Conservation (phyloP, 2,888 invertebrate genomes). For the Liopterus haemorrhoidalis region DNA sequence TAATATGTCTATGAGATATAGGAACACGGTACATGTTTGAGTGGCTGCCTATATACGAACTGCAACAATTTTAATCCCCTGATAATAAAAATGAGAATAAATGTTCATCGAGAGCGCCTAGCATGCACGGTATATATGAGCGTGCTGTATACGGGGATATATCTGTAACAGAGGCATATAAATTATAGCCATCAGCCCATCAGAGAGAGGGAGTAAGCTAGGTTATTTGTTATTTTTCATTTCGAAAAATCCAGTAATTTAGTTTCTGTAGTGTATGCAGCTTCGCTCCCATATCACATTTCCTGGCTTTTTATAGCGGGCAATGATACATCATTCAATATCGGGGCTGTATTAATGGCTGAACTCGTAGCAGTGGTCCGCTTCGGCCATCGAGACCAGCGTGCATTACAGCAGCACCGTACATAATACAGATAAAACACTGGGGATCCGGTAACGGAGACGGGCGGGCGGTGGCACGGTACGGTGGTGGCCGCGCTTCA, state of each 20-base stretch:
- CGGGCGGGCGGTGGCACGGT: constrained; percentile 24
- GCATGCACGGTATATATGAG: constrained; percentile 29
- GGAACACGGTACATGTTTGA: constrained; percentile 4
- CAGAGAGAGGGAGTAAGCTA: constrained; percentile 44
- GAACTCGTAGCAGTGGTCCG: constrained; percentile 32
- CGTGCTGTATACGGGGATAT: constrained; percentile 22
- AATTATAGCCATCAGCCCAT: constrained; percentile 48
- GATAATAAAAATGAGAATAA: constrained; percentile 49
- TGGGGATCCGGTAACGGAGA: constrained; percentile 19
- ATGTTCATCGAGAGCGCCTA: constrained; percentile 42
- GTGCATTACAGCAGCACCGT: constrained; percentile 1
- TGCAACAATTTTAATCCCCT: constrained; percentile 49
- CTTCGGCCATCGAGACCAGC: constrained; percentile 18
- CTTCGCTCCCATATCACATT: constrained; percentile 47
- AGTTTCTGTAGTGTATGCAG: constrained; percentile 46
- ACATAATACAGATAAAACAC: constrained; percentile 25
- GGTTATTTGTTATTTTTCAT: constrained; percentile 50
- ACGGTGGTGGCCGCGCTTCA: too few relatives aligned
- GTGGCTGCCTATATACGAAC: constrained; percentile 38
- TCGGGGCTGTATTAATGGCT: constrained; percentile 45
- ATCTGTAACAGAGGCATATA: constrained; percentile 37
- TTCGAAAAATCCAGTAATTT: constrained; percentile 49
- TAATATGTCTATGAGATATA: too few relatives aligned
- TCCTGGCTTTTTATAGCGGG: constrained; percentile 49
- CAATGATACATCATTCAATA: constrained; percentile 51